These are phyloP conservation scores for Ornithoptera alexandrae DNA, from an alignment of 2,888 invertebrate genomes.

Conservation along the genomic window DNA sequence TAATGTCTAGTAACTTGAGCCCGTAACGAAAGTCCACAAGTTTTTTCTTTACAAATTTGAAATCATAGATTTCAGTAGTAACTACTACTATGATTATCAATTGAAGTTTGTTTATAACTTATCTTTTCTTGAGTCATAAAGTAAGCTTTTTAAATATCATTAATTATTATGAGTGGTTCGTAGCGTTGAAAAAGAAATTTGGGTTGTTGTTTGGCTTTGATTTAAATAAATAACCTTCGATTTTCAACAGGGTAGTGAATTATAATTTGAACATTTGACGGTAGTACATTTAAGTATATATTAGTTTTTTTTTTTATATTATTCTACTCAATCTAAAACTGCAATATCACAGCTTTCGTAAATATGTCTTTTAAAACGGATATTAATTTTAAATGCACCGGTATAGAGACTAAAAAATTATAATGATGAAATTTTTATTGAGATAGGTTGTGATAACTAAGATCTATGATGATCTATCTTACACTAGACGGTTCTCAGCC, in stretches of 20 bases:
- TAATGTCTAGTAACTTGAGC: constrained; percentile 47
- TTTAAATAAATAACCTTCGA: too few relatives aligned
- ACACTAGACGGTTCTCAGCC: constrained; percentile 33
- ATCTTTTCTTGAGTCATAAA: constrained; percentile 34
- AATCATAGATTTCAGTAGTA: constrained; percentile 54
- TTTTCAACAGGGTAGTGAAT: too few relatives aligned
- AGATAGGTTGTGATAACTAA: constrained; percentile 12
- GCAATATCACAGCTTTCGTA: background rate
- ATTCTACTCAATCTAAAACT: background rate
- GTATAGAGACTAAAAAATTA: background rate
- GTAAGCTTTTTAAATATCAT: constrained; percentile 23
- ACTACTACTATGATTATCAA: constrained; percentile 49
- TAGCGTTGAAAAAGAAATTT: constrained; percentile 1
- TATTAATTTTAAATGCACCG: background rate
- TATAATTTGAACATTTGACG: too few relatives aligned
- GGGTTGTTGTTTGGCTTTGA: too few relatives aligned
- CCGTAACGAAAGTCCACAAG: constrained; percentile 53
- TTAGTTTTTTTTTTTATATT: too few relatives aligned
- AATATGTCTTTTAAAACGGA: background rate
- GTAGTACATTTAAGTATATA: too few relatives aligned
- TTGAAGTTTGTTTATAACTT: constrained; percentile 36
- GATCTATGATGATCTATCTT: constrained; percentile 32
- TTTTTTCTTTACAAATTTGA: constrained; percentile 57
- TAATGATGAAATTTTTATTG: constrained; percentile 6
- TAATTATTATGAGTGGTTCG: constrained; percentile 8